Conservation (phyloP, 2,888 invertebrate genomes). For the Reticulitermes lucifugus region DNA sequence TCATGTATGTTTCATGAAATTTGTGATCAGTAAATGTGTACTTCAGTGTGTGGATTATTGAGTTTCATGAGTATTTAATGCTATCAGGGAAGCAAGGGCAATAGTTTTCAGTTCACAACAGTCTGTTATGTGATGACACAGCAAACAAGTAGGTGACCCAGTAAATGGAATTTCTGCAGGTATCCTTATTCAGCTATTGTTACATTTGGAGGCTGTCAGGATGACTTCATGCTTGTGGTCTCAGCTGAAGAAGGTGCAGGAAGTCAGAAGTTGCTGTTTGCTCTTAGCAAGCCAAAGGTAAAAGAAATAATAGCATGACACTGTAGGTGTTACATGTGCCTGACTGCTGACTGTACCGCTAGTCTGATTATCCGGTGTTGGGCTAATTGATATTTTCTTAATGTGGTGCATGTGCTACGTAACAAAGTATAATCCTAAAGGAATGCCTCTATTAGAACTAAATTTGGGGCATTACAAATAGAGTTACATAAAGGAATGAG, state of each 20-base stretch:
- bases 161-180: neutral
- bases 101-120: too few relatives aligned
- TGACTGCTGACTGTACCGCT: neutral
- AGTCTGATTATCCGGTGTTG: neutral
- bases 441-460: too few relatives aligned
- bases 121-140: too few relatives aligned
- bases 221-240: slow-evolving; percentile 97
- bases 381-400: neutral
- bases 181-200: slow-evolving; percentile 77
- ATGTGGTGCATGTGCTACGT: neutral
- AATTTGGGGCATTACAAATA: too few relatives aligned
- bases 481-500: too few relatives aligned
- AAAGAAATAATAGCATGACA: slow-evolving; percentile 53
- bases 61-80: too few relatives aligned
- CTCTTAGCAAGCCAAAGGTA: slow-evolving; percentile 92
- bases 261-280: slow-evolving; percentile 89
- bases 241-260: slow-evolving; percentile 83
- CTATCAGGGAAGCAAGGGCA: too few relatives aligned
- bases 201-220: slow-evolving; percentile 95
- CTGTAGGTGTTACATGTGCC: neutral
- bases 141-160: too few relatives aligned
- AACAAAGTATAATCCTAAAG: too few relatives aligned
- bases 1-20: too few relatives aligned
- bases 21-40: too few relatives aligned
- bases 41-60: too few relatives aligned